These are phyloP conservation scores for Dinoponera quadriceps DNA, from an alignment of 1,140 invertebrate genomes.

Conservation along the genomic window DNA sequence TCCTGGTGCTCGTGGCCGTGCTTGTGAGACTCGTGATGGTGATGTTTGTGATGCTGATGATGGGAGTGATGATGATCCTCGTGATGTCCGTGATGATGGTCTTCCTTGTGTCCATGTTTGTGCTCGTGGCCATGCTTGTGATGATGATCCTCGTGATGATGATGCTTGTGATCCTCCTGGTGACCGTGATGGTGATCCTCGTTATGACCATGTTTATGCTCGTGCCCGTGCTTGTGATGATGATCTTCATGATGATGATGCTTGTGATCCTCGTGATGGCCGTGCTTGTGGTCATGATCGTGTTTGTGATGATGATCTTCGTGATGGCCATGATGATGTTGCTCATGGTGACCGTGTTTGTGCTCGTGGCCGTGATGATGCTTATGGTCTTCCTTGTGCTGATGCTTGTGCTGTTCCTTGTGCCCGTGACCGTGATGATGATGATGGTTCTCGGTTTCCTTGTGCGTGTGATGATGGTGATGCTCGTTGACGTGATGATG, in stretches of 20 bases:
- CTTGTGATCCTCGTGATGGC: slow-evolving; percentile 70
- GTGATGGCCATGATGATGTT: slow-evolving; percentile 77
- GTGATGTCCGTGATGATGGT: slow-evolving; percentile 78
- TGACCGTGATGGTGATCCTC: slow-evolving; percentile 69
- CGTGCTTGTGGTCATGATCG: slow-evolving; percentile 78
- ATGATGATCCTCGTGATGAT: slow-evolving; percentile 76
- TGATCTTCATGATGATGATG: slow-evolving; percentile 74
- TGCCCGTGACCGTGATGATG: slow-evolving; percentile 82
- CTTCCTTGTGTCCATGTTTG: slow-evolving; percentile 77
- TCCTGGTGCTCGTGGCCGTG: slow-evolving; percentile 77
- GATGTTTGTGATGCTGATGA: slow-evolving; percentile 73
- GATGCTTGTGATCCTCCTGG: slow-evolving; percentile 76
- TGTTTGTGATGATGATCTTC: slow-evolving; percentile 81
- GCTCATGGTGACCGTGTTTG: slow-evolving; percentile 77
- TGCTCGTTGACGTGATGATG: slow-evolving; percentile 78
- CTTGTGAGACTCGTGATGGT: slow-evolving; percentile 78
- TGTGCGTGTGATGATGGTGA: slow-evolving; percentile 80
- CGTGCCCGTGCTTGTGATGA: slow-evolving; percentile 67
- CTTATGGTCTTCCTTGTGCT: slow-evolving; percentile 75
- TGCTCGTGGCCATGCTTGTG: slow-evolving; percentile 79
- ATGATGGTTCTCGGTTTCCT: slow-evolving; percentile 81
- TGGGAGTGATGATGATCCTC: slow-evolving; percentile 75
- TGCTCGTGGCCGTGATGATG: slow-evolving; percentile 77
- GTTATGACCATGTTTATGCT: slow-evolving; percentile 71
- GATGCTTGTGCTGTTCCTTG: slow-evolving; percentile 73